A percentile compares a stretch with the other conserved stretches of the same genome.
These are phyloP conservation scores for Eristalis pertinax DNA, from an alignment of 2,888 invertebrate species.

Conservation along the genomic window DNA sequence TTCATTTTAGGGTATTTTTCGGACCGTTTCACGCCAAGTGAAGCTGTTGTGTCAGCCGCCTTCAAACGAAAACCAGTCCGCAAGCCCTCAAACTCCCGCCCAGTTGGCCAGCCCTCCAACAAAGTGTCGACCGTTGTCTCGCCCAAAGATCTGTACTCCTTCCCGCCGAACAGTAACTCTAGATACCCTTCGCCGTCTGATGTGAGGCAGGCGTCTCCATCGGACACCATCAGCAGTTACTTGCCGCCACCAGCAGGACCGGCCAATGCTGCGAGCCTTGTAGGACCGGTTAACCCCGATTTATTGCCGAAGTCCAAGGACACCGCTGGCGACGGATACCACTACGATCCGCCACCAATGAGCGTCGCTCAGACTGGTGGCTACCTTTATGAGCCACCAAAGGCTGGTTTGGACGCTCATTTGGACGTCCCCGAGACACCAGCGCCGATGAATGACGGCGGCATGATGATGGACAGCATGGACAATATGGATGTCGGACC, in stretches of 20 bases:
- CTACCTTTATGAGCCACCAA: slow-evolving; percentile 46
- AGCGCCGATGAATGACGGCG: slow-evolving; percentile 75
- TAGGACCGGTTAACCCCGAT: slow-evolving; percentile 74
- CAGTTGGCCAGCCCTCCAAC: slow-evolving; percentile 73
- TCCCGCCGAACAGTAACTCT: slow-evolving; percentile 79
- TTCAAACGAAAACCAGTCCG: slow-evolving; percentile 74
- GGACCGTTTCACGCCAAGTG: slow-evolving; percentile 80
- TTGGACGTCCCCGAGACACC: slow-evolving; percentile 72
- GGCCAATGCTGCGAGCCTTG: slow-evolving; percentile 73
- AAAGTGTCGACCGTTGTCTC: slow-evolving; percentile 75
- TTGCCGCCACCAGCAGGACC: slow-evolving; percentile 79
- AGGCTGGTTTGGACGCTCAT: slow-evolving; percentile 23
- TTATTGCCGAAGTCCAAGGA: slow-evolving; percentile 66
- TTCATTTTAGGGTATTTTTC: slow-evolving; percentile 74
- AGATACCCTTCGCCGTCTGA: slow-evolving; percentile 78
- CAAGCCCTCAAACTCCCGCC: slow-evolving; percentile 62
- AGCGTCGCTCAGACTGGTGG: slow-evolving; percentile 24
- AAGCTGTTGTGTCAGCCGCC: slow-evolving; percentile 77
- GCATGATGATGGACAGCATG: neutral
- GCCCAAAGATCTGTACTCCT: slow-evolving; percentile 78
- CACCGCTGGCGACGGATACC: slow-evolving; percentile 49
- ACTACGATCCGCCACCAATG: slow-evolving; percentile 2
- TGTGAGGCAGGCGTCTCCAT: slow-evolving; percentile 75
- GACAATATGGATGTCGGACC: neutral
- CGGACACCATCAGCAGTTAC: slow-evolving; percentile 78